These are phyloP conservation scores for Neoarius graeffei DNA, from an alignment of 2,113 vertebrate genomes.

Conservation along the genomic window DNA sequence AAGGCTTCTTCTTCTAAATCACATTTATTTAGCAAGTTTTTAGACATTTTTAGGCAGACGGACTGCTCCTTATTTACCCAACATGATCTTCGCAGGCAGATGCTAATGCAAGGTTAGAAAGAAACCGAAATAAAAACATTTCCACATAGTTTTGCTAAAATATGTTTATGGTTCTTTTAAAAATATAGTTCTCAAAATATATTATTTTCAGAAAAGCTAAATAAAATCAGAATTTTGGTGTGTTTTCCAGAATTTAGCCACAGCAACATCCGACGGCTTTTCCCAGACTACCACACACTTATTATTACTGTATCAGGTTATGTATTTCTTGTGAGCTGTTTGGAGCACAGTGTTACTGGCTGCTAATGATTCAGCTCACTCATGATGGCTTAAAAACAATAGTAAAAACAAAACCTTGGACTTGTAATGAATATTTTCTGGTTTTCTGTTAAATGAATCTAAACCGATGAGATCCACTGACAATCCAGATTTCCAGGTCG, in stretches of 20 bases:
- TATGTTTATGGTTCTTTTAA: background rate
- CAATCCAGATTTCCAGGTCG: background rate
- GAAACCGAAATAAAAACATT: background rate
- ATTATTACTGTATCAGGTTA: background rate
- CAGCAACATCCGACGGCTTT: background rate
- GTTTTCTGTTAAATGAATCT: background rate
- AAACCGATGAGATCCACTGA: background rate
- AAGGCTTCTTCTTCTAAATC: too few relatives aligned
- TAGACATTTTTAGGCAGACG: background rate
- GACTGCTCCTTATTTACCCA: background rate
- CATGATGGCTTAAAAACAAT: background rate
- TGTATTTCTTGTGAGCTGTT: background rate
- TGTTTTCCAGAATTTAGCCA: background rate
- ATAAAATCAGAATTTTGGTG: background rate
- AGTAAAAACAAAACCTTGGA: background rate
- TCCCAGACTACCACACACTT: background rate
- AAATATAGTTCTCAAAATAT: background rate
- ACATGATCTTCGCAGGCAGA: background rate
- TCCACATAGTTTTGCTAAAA: background rate
- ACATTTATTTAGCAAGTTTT: background rate
- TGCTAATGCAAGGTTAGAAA: background rate
- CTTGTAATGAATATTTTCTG: background rate
- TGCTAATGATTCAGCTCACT: background rate
- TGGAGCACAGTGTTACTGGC: background rate
- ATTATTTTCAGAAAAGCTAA: background rate